Base-by-base conservation (phyloP, 2,888 invertebrate species). In the Drosophila nigricruria region DNA sequence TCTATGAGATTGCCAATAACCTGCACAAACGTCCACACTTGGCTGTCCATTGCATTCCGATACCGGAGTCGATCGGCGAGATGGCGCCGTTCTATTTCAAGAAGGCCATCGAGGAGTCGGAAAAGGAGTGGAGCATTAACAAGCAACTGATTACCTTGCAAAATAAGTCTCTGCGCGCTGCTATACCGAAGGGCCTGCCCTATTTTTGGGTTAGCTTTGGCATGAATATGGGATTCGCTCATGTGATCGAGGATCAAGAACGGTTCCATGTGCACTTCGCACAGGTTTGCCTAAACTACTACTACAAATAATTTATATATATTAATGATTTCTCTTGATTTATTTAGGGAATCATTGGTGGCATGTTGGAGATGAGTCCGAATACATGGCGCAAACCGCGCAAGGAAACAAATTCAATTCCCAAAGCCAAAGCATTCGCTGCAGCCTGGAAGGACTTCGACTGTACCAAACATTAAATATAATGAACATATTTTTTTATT, bases 151-250 rank as follows among this genome's bases (percentile, higher is more conserved):
- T 98, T 1, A 95, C 96, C 56, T 92, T 97, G 5, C 93, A 93
- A 10, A 20, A 77, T 0, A 96, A 96, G 90, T 95, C 96, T 91
- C 94, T 99, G 25, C 94, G 97, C 45, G 95, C 95, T 90, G 95
- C 96, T 16, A 94, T 99, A 71, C 99, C 99, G 0, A 98, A 97
- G 93, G 98, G 98, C 0, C 94, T 99, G 76, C 97, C 99, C 0
- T 99, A 99, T 92, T 98, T 99, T 93, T 95, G 96, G 94, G 96
- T 99, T 0, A 96, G 97, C 92, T 99, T 99, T 94, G 98, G 97
- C 20, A 95, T 96, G 93, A 95, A 96, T 47, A 95, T 96, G 58
- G 99, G 99, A 1, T 99, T 96, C 94, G 99, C 98, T 52, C 99
- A 99, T 93, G 97, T 99, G 0, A 98, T 99, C 88, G 99, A 99